Percentiles rank a stretch among this genome's conserved stretches.
Conservation (phyloP, 53 echinoderm and acorn worm species). For the Astropecten irregularis region DNA sequence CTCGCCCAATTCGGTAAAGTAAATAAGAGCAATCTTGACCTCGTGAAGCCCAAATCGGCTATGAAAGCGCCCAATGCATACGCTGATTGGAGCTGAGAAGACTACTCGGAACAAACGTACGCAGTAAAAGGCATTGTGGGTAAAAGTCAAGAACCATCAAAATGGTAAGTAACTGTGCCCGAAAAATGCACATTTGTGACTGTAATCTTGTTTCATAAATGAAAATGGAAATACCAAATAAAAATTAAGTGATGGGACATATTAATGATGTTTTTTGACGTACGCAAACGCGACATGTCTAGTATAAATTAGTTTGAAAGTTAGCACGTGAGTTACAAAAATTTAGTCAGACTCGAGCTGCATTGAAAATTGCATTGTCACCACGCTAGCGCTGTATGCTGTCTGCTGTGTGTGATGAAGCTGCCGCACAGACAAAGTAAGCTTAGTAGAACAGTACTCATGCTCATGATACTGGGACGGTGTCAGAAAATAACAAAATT, state of each 20-base stretch:
- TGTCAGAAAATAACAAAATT: too few relatives aligned
- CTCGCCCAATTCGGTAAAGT: constrained; percentile 1
- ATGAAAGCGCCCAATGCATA: not conserved
- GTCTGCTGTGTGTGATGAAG: not conserved
- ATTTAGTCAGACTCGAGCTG: not conserved
- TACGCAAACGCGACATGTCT: too few relatives aligned
- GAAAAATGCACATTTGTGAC: too few relatives aligned
- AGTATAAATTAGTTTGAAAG: not conserved
- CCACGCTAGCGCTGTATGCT: not conserved
- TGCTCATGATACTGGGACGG: too few relatives aligned
- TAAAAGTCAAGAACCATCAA: not conserved
- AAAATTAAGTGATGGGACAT: too few relatives aligned
- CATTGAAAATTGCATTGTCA: constrained; percentile 50
- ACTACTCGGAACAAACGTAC: not conserved
- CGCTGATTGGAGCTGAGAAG: constrained; percentile 31
- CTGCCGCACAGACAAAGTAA: too few relatives aligned
- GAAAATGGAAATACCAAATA: too few relatives aligned
- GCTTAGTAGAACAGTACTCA: too few relatives aligned
- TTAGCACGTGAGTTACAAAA: constrained; percentile 36
- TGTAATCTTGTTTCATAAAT: too few relatives aligned
- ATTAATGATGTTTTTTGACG: too few relatives aligned
- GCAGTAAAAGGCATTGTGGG: not conserved
- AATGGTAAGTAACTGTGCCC: constrained; percentile 52
- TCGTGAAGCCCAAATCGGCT: constrained; percentile 28
- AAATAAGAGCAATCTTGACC: not conserved